Base-by-base conservation (phyloP, 1,140 invertebrate species). In the Trachelipus rathkii region DNA sequence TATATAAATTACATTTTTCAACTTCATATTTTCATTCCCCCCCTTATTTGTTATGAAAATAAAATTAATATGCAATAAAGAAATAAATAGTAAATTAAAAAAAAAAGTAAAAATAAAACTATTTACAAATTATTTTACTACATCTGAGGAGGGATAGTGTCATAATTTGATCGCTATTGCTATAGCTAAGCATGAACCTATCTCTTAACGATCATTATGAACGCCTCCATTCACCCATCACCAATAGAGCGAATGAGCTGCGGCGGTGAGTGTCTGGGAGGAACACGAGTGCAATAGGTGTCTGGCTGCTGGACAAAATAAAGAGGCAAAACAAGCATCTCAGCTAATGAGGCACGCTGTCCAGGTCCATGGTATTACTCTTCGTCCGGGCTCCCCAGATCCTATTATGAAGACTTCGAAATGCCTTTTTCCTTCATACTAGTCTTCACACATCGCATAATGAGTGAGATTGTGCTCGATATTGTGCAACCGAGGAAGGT, bases 361-460 rank as follows among this genome's bases (percentile, higher is more conserved):
- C 10, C 94, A 92, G 80, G 92, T 93, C 45, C 95, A 97, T 86
- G 95, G 94, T 1, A 84, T 91, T n/a, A 87, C 89, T 72, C 86
- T 91, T 44, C 78, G 87, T 75, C 84, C 88, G 68, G 93, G 92
- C 21, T 92, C 92, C 24, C 93, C 93, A 0, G 87, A 95, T 44
- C 95, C 95, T 21, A 93, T 97, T 0, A 96, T 97, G 94, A 97
- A 97, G 86, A 97, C 96, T 45, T n/a, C 89, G 95, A 82, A 95
- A 95, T 79, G 95, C 95, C 23, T 97, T 97, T 86, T 97, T 95
- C 87, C 87, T 98, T n/a, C 74, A 76, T 24, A 71, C 74, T 13
- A 71, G 74, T 66, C 21, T 71, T 0, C 43, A 68, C 13, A 95
- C 95, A 60, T n/a, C 89, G 93, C 79, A 89, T 96, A 19, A 94